Evolutionary conservation across 92 coral and sea anemone species (phyloP).

Genomic region (Blastomussa wellsi): DNA sequence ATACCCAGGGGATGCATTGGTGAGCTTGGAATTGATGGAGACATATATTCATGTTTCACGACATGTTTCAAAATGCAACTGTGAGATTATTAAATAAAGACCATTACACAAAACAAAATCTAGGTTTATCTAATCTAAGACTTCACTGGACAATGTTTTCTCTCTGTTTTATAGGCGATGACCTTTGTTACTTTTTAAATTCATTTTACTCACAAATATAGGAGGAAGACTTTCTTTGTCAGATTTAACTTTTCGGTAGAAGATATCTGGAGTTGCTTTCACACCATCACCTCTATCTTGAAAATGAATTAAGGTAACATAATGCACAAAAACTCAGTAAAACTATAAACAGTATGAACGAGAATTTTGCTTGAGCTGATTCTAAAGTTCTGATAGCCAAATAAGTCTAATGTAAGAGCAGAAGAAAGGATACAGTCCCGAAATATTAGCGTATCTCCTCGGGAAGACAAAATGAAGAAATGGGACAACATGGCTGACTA

Average conservation of each 20-base stretch:
- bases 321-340: background rate
- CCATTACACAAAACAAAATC: too few species aligned
- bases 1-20: too few species aligned
- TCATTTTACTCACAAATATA: conserved; percentile 77
- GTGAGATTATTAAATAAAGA: too few species aligned
- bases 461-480: conserved; percentile 83
- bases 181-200: too few species aligned
- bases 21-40: too few species aligned
- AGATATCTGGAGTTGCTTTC: conserved; percentile 85
- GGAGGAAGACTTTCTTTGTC: conserved; percentile 82
- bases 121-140: too few species aligned
- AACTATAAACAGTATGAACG: background rate
- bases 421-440: conserved; percentile 96
- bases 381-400: background rate
- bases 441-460: conserved; percentile 93
- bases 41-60: too few species aligned
- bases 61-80: too few species aligned
- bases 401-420: background rate
- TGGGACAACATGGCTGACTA: conserved; percentile 83
- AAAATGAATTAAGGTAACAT: conserved; percentile 51
- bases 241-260: conserved; percentile 79
- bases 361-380: background rate
- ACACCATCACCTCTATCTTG: conserved; percentile 89
- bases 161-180: too few species aligned
- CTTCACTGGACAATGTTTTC: too few species aligned